Percentiles rank a stretch among this genome's conserved stretches.
phyloP scores from a whole-genome alignment of 2,797 vertebrate species.

The Sebastes itinus region DNA sequence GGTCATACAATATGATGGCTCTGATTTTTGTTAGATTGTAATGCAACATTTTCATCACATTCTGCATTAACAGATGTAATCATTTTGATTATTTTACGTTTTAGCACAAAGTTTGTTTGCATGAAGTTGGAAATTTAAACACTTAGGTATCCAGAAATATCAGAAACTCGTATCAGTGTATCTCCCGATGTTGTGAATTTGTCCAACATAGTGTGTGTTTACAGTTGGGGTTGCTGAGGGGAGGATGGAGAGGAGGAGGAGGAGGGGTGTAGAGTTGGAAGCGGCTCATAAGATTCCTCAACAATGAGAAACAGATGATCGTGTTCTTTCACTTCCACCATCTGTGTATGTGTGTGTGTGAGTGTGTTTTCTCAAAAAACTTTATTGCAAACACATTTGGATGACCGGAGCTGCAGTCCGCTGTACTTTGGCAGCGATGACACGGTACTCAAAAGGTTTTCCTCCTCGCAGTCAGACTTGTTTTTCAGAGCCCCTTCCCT shows the following conservation, averaged over 20 bases:
- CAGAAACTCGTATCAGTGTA: neutral
- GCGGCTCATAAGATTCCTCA: conserved; percentile 68
- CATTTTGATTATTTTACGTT: neutral
- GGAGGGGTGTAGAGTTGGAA: conserved; percentile 17
- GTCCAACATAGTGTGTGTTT: conserved; percentile 21
- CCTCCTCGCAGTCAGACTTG: conserved; percentile 20
- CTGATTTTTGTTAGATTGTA: neutral
- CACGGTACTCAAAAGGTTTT: conserved; percentile 35
- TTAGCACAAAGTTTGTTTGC: neutral
- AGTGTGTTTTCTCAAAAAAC: conserved; percentile 39
- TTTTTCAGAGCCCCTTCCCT: conserved; percentile 40
- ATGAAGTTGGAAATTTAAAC: neutral
- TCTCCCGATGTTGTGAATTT: conserved; percentile 1
- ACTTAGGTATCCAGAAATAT: neutral
- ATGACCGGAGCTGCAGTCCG: conserved; percentile 32
- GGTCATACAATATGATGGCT: neutral
- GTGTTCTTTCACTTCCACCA: conserved; percentile 35
- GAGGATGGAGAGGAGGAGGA: neutral
- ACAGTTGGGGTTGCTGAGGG: conserved; percentile 5
- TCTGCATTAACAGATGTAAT: neutral
- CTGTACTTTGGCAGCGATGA: conserved; percentile 53
- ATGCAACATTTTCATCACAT: neutral
- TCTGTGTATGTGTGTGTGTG: neutral
- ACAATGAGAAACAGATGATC: conserved; percentile 79
- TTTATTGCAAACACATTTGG: conserved; percentile 62